Base-by-base conservation (phyloP, 2,888 invertebrate genomes). In the Julus scandinavius region DNA sequence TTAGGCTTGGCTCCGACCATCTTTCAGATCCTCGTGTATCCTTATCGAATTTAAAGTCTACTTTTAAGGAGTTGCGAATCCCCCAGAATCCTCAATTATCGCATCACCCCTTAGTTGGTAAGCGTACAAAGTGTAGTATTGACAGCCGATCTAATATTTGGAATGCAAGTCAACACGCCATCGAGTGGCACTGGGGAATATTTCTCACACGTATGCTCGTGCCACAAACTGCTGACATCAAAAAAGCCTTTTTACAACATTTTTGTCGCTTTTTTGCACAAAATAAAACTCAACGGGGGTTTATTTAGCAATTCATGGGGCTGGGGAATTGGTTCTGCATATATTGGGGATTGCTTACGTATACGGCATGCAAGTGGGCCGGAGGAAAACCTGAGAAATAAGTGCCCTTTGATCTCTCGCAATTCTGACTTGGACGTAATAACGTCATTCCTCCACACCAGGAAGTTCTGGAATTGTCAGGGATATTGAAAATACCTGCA, bases 141-240 rank as follows among this genome's bases (percentile, higher is more conserved):
- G 72, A 72, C 72, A 72, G 72, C 11, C 72, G 6, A 72, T 72
- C 20, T 72, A 72, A 72, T 72, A 72, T 72, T 72, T 29, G 72
- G 72, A 5, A 72, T 20, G 72, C 72, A 29, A 72, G 72, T 72
- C 72, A 72, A 72, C 72, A 72, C 72, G 72, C 29, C 72, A 29
- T 29, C 72, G 29, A 29, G 72, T 72, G 29, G 72, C 29, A 72
- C 72, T 11, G 72, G 29, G 72, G 72, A 72, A 72, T 72, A 63
- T 72, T n/a, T 72, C 2, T 9, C 29, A 6, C 29, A 29, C n/a
- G 20, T 5, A n/a, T 2, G n/a, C 63, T 4, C 63, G 20, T 20
- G 72, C 72, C 72, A 72, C 72, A 72, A 29, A 72, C 72, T 72
- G 72, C 72, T 72, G 72, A 72, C 72, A 72, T 72, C 72, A 72